These are phyloP conservation scores for Cantharis nigra DNA, from an alignment of 2,888 invertebrate species.

Conservation along the genomic window DNA sequence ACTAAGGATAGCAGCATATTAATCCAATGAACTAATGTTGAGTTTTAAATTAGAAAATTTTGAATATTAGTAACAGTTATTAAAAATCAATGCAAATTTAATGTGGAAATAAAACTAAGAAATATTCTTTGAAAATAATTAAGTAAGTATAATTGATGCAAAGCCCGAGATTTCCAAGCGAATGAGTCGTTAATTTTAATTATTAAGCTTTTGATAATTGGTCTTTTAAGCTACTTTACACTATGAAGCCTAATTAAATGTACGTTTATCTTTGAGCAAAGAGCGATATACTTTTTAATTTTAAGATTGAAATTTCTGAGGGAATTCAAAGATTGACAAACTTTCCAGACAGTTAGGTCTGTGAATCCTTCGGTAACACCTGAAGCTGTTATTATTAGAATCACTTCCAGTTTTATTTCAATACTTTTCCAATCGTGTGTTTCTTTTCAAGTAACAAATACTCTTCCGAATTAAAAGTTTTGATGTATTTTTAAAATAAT, in stretches of 20 bases:
- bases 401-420: slow-evolving; percentile 6
- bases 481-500: slow-evolving; percentile 8
- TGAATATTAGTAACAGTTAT: neutral
- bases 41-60: neutral
- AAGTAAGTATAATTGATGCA: slow-evolving; percentile 14
- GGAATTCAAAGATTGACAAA: neutral
- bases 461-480: slow-evolving; percentile 5
- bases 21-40: neutral
- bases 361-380: slow-evolving; percentile 6
- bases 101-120: slow-evolving; percentile 7
- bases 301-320: neutral
- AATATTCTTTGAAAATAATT: slow-evolving; percentile 13
- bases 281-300: neutral
- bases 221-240: slow-evolving; percentile 14
- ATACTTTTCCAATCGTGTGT: slow-evolving; percentile 15
- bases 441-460: slow-evolving; percentile 6
- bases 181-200: slow-evolving; percentile 23
- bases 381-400: neutral
- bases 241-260: slow-evolving; percentile 19
- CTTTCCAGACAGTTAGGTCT: neutral
- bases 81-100: neutral
- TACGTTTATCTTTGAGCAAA: slow-evolving; percentile 10
- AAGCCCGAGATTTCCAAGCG: slow-evolving; percentile 6
- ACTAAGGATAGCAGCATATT: neutral
- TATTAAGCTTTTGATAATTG: slow-evolving; percentile 20